Base-by-base conservation (phyloP, 2,888 invertebrate species). In the Dryadula phaetusa region DNA sequence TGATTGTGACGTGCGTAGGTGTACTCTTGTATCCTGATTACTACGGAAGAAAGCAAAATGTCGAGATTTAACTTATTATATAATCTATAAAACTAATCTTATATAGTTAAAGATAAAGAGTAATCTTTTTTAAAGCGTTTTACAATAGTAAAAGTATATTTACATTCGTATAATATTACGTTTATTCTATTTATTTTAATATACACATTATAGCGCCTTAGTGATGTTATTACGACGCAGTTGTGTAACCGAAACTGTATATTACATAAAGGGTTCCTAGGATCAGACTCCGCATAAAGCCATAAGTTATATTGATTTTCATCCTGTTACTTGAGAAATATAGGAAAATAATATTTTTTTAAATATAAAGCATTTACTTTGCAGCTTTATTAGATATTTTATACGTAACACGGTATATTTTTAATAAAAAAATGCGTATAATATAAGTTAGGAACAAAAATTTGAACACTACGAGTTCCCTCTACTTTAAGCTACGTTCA, bases 101-200 rank as follows among this genome's bases (percentile, higher is more conserved):
- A 8, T 1, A 3, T 1, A 28, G n/a, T 1, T 28, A 52, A 8
- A 28, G 49, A 52, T 52, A 52, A 28, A 28, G 16, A 3, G n/a
- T 52, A 52, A 52, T 52, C 49, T 52, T 52, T 49, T 52, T 52
- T 28, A 52, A 52, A 52, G 28, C 49, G 28, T 28, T 3, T 8
- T 52, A 52, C 28, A 52, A 52, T 16, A 52, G 49, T 28, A 52
- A 52, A 49, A 52, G 28, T 4, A 28, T 52, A 28, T 52, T 52
- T 28, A 28, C 16, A 10, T 52, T 5, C 12, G 20, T 8, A 49
- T 25, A 25, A 3, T 25, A 25, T 25, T 49, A 8, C 7, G 49
- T n/a, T 52, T 28, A 28, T 52, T 28, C 16, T 28, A 49, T 28
- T 28, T 28, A 28, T 52, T 52, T 52, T 52, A 52, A 28, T 52